These are phyloP conservation scores for Chlamydotis undulata DNA, from an alignment of 2,113 vertebrate genomes.

Conservation along the genomic window DNA sequence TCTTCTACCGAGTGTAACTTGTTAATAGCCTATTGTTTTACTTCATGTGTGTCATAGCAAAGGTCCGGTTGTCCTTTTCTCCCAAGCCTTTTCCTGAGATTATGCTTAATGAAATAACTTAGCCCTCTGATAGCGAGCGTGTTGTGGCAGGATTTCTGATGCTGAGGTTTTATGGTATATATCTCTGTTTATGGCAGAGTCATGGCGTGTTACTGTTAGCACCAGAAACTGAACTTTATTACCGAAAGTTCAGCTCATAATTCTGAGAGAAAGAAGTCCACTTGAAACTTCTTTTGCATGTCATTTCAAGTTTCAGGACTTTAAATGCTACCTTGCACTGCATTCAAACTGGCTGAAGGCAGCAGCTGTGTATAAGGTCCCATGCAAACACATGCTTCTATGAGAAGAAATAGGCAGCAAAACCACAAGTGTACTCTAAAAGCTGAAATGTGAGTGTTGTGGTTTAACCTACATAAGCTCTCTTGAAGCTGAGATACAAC, in stretches of 20 bases:
- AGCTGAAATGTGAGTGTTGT: background rate
- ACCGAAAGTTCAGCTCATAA: background rate
- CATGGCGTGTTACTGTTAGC: background rate
- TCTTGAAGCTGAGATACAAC: background rate
- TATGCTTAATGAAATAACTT: background rate
- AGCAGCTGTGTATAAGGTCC: background rate
- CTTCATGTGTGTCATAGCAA: background rate
- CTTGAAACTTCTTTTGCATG: background rate
- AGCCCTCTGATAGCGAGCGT: fast-evolving
- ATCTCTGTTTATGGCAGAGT: background rate
- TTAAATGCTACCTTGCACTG: background rate
- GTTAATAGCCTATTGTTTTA: background rate
- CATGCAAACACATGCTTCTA: background rate
- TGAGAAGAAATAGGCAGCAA: background rate
- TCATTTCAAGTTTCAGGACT: background rate
- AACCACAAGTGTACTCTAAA: background rate
- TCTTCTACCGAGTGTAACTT: background rate
- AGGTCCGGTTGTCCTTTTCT: background rate
- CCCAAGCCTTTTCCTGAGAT: background rate
- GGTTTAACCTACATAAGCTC: constrained; percentile 28
- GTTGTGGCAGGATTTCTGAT: background rate
- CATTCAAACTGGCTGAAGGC: background rate
- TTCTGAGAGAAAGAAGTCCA: background rate
- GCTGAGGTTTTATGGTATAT: background rate
- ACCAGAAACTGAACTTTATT: background rate